Conservation (phyloP, 1,140 invertebrate genomes). For the Drosophila ambigua region DNA sequence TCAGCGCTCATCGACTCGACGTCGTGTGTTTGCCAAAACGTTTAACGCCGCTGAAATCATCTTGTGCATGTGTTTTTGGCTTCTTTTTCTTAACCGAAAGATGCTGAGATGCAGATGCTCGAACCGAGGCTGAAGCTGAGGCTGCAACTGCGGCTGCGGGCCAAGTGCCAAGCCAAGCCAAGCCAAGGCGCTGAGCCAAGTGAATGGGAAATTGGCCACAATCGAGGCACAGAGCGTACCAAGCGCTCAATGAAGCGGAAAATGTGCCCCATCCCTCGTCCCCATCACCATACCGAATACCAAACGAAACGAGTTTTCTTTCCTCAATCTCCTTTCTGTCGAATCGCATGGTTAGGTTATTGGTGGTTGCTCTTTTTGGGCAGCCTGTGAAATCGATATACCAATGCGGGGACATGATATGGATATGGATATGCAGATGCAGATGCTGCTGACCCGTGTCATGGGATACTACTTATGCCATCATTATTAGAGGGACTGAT, state of each 20-base stretch:
- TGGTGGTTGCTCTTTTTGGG: slow-evolving; percentile 17
- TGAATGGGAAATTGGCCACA: slow-evolving; percentile 59
- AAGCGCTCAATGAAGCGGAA: slow-evolving; percentile 77
- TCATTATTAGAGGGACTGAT: slow-evolving; percentile 7
- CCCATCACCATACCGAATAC: too few species aligned
- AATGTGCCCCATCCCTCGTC: slow-evolving; percentile 56
- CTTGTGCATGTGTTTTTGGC: slow-evolving; percentile 26
- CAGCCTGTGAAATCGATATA: slow-evolving; percentile 22
- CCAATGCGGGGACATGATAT: too few species aligned
- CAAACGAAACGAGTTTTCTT: slow-evolving; percentile 68
- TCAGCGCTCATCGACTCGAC: slow-evolving; percentile 1
- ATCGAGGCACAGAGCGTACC: slow-evolving; percentile 30
- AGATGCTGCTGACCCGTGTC: slow-evolving; percentile 29
- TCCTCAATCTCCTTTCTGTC: slow-evolving; percentile 3
- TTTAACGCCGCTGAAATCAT: slow-evolving; percentile 72
- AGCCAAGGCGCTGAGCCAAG: slow-evolving; percentile 16
- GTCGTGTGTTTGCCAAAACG: slow-evolving; percentile 78
- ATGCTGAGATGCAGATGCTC: slow-evolving; percentile 74
- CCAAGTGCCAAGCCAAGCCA: slow-evolving; percentile 15
- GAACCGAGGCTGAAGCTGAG: not conserved
- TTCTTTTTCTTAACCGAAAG: slow-evolving; percentile 29
- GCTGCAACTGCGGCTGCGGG: slow-evolving; percentile 42
- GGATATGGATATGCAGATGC: slow-evolving; percentile 28
- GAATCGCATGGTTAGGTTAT: slow-evolving; percentile 35
- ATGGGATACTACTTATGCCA: not conserved